phyloP scores from a whole-genome alignment of 2,888 invertebrate genomes.

The Ophioninae sp. region DNA sequence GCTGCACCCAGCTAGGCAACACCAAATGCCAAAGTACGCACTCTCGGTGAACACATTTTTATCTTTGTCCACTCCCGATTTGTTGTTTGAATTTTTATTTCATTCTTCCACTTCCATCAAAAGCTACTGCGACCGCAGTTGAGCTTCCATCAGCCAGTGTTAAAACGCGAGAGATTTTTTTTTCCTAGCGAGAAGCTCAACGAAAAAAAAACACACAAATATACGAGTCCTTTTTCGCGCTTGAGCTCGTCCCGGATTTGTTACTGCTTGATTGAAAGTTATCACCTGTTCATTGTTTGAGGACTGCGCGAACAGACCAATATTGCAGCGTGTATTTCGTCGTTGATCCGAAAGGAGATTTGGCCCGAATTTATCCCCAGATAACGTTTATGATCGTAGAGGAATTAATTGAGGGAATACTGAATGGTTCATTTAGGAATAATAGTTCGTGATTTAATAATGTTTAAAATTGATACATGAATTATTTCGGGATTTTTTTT shows the following conservation, averaged over 20 bases:
- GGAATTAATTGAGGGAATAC: neutral
- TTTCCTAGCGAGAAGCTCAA: neutral
- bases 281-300: neutral
- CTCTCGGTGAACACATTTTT: neutral
- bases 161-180: conserved; percentile 24
- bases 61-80: conserved; percentile 4
- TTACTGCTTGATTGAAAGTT: neutral
- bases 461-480: too few species aligned
- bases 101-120: neutral
- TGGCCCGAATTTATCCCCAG: neutral
- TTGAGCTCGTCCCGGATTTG: neutral
- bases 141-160: conserved; percentile 12
- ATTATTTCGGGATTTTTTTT: too few species aligned
- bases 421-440: too few species aligned
- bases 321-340: neutral
- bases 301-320: neutral
- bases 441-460: too few species aligned
- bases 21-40: conserved; percentile 23
- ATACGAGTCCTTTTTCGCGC: neutral
- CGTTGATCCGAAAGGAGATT: neutral
- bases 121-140: conserved; percentile 12
- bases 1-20: conserved; percentile 23
- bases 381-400: neutral
- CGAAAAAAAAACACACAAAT: neutral
- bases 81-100: conserved; percentile 29